phyloP scores from a whole-genome alignment of 2,113 vertebrate species.

The Notiomystis cincta region DNA sequence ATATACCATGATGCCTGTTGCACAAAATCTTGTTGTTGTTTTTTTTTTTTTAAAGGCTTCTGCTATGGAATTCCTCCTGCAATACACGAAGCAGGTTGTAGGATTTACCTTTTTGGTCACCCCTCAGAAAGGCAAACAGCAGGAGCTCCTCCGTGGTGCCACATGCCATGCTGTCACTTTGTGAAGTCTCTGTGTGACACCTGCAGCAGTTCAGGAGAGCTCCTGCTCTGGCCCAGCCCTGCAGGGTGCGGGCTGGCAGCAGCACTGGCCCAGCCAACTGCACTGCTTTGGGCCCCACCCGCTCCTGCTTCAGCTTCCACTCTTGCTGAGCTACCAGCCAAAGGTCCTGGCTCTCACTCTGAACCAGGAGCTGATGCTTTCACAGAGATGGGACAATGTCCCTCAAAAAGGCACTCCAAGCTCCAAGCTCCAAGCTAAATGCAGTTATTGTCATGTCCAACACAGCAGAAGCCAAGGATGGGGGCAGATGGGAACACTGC shows the following conservation, averaged over 20 bases:
- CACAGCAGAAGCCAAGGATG: not conserved
- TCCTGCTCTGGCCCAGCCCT: not conserved
- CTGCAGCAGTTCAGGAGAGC: not conserved
- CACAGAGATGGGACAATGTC: not conserved
- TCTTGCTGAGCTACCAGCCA: not conserved
- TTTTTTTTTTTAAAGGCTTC: not conserved
- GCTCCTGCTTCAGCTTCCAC: not conserved
- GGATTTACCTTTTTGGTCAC: not conserved
- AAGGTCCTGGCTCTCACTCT: not conserved
- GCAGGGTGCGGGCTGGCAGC: not conserved
- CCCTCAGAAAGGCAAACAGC: not conserved
- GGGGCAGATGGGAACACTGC: not conserved
- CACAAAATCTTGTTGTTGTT: not conserved
- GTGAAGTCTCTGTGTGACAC: not conserved
- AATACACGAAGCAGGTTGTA: not conserved
- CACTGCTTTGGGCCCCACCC: not conserved
- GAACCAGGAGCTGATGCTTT: not conserved
- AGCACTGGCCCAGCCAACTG: not conserved
- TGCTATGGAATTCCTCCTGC: not conserved
- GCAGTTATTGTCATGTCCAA: not conserved
- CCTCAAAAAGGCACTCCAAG: not conserved
- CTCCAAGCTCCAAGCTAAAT: not conserved
- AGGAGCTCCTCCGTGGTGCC: not conserved
- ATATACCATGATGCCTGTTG: no score
- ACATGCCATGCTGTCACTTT: not conserved